Conservation (phyloP, 2,888 invertebrate species). For the Julus scanicus region DNA sequence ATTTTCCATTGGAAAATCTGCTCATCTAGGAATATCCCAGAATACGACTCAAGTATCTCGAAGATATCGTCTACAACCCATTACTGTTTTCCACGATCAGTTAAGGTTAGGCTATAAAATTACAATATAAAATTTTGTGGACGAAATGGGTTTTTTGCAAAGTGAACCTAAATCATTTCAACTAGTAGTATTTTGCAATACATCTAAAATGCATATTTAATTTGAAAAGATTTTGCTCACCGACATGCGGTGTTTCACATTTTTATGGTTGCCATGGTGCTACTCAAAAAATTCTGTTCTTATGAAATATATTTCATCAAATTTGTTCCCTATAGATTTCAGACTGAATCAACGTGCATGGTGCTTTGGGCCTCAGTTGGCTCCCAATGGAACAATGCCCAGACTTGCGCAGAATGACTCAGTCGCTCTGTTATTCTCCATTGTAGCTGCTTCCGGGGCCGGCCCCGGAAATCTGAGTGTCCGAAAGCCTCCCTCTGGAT, state of each 20-base stretch:
- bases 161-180: too few relatives aligned
- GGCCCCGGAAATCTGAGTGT: constrained; percentile 33
- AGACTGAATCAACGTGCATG: not conserved
- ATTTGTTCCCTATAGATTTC: not conserved
- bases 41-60: too few relatives aligned
- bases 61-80: too few relatives aligned
- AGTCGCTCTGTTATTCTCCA: not conserved
- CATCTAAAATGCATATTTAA: not conserved
- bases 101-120: too few relatives aligned
- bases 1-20: too few relatives aligned
- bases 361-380: constrained; percentile 24
- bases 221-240: not conserved
- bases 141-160: too few relatives aligned
- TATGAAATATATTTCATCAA: not conserved
- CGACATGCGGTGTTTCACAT: not conserved
- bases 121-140: too few relatives aligned
- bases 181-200: too few relatives aligned
- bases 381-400: not conserved
- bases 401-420: not conserved
- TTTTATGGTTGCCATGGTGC: not conserved
- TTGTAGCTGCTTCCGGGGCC: constrained; percentile 23
- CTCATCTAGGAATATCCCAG: too few relatives aligned
- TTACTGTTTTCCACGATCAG: too few relatives aligned
- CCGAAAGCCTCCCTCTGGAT: constrained; percentile 33
- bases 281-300: not conserved